Base-by-base conservation (phyloP, 2,797 vertebrate genomes). In the Periparus ater region DNA sequence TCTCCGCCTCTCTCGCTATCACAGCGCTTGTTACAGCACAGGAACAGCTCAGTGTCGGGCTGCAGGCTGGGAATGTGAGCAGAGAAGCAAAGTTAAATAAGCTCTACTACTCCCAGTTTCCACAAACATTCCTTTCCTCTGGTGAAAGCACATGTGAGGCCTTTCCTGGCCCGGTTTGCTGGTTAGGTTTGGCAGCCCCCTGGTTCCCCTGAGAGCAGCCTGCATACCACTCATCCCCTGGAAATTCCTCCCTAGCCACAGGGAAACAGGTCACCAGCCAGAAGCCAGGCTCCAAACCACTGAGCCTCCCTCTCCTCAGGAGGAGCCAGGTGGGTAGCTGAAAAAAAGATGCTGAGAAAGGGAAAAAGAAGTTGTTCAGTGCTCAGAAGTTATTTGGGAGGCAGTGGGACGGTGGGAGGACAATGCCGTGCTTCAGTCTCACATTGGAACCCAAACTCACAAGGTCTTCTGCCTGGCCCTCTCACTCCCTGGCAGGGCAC, bases 161-260 rank as follows among this genome's bases (percentile, higher is more conserved):
- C 65, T 87, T 93, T 95, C 77, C 90, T 96, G 91, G 93, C 83
- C 80, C 74, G 57, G 30, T 71, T 51, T 91, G 27, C 53, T 21
- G 32, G 80, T 81, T 90, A 38, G 62, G 45, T 78, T 79, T 96
- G 93, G 96, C 88, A 94, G 45, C 11, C 57, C 7, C 71, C 11
- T 60, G 36, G 74, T 57, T 95, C 85, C 85, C 82, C 53, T 63
- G 70, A 63, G 80, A 93, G 67, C 18, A 0, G 67, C 67, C 62
- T 1, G 7, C 83, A 73, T 95, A 91, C 89, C 70, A 3, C 57
- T 91, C 6, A 0, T 85, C 53, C 83, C 93, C 91, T 95, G 80
- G 85, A 95, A 95, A 96, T 96, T 96, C 94, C 80, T 96, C 38
- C 42, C 60, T 9, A 25, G 67, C 96, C 96, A 76, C 91, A 96